phyloP scores from a whole-genome alignment of 2,888 invertebrate species.

The Pachycephus smyrnensis region DNA sequence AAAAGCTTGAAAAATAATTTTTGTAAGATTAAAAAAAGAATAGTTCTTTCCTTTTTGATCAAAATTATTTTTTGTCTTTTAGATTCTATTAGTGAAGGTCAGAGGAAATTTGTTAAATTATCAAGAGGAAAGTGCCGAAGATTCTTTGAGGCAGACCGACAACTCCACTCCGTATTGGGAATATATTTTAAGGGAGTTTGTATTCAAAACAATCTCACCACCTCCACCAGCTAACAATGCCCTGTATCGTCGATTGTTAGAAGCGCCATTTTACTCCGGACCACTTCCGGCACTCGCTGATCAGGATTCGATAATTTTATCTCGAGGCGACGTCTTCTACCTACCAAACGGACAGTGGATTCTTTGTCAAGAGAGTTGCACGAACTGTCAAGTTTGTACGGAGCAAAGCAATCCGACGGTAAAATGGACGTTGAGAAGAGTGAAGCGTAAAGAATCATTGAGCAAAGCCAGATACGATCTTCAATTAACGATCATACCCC shows the following conservation, averaged over 20 bases:
- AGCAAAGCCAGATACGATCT: conserved; percentile 39
- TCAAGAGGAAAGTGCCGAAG: no score
- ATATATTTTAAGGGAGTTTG: conserved; percentile 48
- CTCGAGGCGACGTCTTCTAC: conserved; percentile 49
- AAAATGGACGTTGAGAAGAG: conserved; percentile 43
- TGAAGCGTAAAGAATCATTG: conserved; percentile 30
- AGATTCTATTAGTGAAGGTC: no score
- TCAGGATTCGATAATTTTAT: conserved; percentile 30
- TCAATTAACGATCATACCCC: conserved; percentile 50
- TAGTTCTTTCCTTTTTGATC: no score
- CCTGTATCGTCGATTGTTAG: conserved; percentile 44
- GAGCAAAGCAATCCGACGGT: conserved; percentile 34
- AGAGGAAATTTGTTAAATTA: no score
- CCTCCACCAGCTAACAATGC: conserved; percentile 34
- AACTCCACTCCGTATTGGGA: conserved; percentile 40
- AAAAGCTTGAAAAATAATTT: no score
- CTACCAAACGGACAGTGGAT: conserved; percentile 44
- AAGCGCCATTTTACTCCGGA: conserved; percentile 50
- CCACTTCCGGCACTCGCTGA: conserved; percentile 27
- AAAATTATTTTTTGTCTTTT: no score
- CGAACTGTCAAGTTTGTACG: conserved; percentile 43
- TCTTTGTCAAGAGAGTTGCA: conserved; percentile 49
- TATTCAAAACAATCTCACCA: conserved; percentile 53
- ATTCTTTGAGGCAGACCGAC: no score
- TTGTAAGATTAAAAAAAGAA: fast-evolving